phyloP scores from a whole-genome alignment of 2,797 vertebrate species.

The Paramormyrops hopkinsi region DNA sequence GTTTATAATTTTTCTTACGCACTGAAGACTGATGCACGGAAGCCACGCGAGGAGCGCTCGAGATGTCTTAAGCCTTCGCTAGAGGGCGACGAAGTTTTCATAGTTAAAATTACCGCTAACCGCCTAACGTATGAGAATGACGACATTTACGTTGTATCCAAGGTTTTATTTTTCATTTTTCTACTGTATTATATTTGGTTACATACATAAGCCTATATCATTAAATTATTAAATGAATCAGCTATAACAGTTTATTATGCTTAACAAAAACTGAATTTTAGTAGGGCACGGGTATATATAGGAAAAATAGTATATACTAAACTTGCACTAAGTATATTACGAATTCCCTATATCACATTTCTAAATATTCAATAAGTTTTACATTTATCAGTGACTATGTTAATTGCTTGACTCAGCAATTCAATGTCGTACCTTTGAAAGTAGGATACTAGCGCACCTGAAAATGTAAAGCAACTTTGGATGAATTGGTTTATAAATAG shows the following conservation, averaged over 20 bases:
- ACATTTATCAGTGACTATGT: not conserved
- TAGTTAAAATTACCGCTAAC: not conserved
- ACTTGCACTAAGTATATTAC: not conserved
- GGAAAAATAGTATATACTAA: not conserved
- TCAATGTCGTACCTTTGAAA: not conserved
- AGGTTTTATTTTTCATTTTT: not conserved
- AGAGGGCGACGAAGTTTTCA: constrained; percentile 30
- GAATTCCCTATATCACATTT: not conserved
- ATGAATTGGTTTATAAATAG: not conserved
- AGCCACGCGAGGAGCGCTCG: not conserved
- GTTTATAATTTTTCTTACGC: not conserved
- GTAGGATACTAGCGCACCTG: not conserved
- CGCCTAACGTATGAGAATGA: not conserved
- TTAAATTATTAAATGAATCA: not conserved
- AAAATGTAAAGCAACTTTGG: not conserved
- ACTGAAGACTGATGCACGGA: not conserved
- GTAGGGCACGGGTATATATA: not conserved
- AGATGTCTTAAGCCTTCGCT: constrained; percentile 11
- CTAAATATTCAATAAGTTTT: not conserved
- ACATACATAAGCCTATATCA: not conserved
- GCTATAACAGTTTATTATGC: not conserved
- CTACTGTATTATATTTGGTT: not conserved
- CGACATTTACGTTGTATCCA: not conserved
- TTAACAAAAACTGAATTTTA: not conserved
- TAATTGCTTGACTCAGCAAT: not conserved